Base-by-base conservation (phyloP, 2,797 vertebrate species). In the Liparis tanakae region DNA sequence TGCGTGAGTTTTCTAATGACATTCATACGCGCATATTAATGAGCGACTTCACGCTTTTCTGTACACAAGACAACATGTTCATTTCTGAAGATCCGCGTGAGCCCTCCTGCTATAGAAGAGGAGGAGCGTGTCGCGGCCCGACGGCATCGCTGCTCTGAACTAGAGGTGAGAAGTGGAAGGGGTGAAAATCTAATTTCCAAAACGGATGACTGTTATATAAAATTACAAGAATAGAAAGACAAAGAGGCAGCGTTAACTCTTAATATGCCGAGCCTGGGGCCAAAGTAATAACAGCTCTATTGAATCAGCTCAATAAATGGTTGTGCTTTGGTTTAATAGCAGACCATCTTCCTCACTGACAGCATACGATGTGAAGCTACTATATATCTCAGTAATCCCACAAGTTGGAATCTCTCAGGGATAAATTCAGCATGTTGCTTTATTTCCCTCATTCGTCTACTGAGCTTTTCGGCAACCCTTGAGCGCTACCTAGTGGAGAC, bases 221-320 rank as follows among this genome's bases (percentile, higher is more conserved):
- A 93, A 91, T 91, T 87, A 90, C 79, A 89, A 74, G 78, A 84
- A 75, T 61, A 82, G 82, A 85, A 86, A 89, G 87, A 91, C 81
- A 91, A 89, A 93, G 89, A 90, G 90, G 84, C 61, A 62, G 76
- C 88, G 94, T 95, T 91, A 95, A 88, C 89, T 93, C 87, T 88
- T 94, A 94, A 94, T 91, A 88, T 85, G 84, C 72, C 5, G 0
- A 81, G 93, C 93, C 94, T 86, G 79, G 72, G 90, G 94, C 93
- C 86, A 93, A 94, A 95, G 92, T 93, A 95, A 95, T 95, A 94
- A 93, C 89, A 82, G 79, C 90, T 82, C 92, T 94, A 96, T 94
- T 83, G 92, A 93, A 95, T 95, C 91, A 88, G 84, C 92, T 94
- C 95, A 95, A 96, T 95, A 95, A 96, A 93, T 94, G 91, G 94